phyloP scores from a whole-genome alignment of 2,113 vertebrate genomes.

The Polyodon spathula region DNA sequence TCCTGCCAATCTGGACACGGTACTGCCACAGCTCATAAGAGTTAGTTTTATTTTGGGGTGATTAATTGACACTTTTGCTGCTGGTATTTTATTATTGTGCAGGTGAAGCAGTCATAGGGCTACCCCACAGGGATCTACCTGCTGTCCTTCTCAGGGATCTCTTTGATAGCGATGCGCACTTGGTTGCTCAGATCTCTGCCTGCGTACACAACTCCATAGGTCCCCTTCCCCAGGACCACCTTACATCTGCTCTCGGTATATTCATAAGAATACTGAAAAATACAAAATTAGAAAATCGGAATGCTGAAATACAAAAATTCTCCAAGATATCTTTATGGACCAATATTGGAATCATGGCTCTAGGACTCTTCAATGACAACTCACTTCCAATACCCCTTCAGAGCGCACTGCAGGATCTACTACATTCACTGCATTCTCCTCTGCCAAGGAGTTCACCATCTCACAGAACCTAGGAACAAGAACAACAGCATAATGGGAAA shows the following conservation, averaged over 20 bases:
- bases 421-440: conserved; percentile 26
- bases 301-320: background rate
- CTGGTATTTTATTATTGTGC: background rate
- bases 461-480: conserved; percentile 64
- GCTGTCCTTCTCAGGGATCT: conserved; percentile 82
- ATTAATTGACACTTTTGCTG: background rate
- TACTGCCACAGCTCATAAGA: too few species aligned
- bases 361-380: conserved; percentile 14
- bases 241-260: conserved; percentile 60
- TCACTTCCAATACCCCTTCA: conserved; percentile 65
- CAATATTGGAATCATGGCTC: background rate
- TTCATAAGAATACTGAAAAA: conserved; percentile 70
- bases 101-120: background rate
- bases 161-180: conserved; percentile 87
- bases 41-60: too few species aligned
- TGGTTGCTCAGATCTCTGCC: conserved; percentile 75
- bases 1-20: too few species aligned
- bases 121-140: conserved; percentile 44
- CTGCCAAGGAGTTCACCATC: conserved; percentile 64
- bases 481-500: background rate
- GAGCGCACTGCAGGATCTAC: conserved; percentile 36
- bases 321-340: background rate
- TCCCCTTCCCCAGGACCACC: conserved; percentile 79
- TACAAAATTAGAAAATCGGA: background rate
- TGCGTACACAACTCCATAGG: conserved; percentile 79